phyloP scores from a whole-genome alignment of 2,113 vertebrate species.

The Corythoichthys intestinalis region DNA sequence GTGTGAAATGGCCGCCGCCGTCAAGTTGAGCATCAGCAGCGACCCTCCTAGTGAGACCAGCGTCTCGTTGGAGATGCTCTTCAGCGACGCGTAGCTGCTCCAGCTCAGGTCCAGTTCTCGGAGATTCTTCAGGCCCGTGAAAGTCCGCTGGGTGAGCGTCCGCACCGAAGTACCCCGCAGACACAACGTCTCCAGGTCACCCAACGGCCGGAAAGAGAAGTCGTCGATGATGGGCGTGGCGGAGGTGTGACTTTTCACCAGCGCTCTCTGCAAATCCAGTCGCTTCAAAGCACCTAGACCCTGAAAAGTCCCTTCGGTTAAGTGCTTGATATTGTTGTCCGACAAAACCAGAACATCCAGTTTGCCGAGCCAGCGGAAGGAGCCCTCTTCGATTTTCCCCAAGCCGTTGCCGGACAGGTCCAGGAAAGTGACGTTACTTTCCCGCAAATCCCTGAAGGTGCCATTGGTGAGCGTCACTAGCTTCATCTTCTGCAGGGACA shows the following conservation, averaged over 20 bases:
- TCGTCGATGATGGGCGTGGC: conserved; percentile 70
- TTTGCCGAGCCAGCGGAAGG: conserved; percentile 78
- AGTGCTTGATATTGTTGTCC: conserved; percentile 70
- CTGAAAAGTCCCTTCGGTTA: conserved; percentile 74
- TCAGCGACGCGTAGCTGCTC: conserved; percentile 64
- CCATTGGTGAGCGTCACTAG: conserved; percentile 60
- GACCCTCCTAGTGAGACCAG: conserved; percentile 81
- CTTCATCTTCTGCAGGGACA: conserved; percentile 74
- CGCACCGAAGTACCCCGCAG: conserved; percentile 73
- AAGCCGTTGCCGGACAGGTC: conserved; percentile 82
- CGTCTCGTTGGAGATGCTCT: conserved; percentile 76
- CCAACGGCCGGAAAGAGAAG: conserved; percentile 80
- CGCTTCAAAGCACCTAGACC: conserved; percentile 77
- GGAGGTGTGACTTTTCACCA: conserved; percentile 51
- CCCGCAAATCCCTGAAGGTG: conserved; percentile 77
- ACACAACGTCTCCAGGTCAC: conserved; percentile 74
- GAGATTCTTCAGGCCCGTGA: conserved; percentile 80
- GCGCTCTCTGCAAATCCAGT: conserved; percentile 75
- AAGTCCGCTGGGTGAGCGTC: conserved; percentile 71
- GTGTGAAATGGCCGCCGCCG: conserved; percentile 69
- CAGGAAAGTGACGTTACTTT: conserved; percentile 77
- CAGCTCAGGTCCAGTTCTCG: conserved; percentile 77
- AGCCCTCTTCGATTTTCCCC: conserved; percentile 61
- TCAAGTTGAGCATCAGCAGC: conserved; percentile 80
- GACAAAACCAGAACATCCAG: conserved; percentile 76